Base-by-base conservation (phyloP, 2,888 invertebrate genomes). In the Drosophila colorata region DNA sequence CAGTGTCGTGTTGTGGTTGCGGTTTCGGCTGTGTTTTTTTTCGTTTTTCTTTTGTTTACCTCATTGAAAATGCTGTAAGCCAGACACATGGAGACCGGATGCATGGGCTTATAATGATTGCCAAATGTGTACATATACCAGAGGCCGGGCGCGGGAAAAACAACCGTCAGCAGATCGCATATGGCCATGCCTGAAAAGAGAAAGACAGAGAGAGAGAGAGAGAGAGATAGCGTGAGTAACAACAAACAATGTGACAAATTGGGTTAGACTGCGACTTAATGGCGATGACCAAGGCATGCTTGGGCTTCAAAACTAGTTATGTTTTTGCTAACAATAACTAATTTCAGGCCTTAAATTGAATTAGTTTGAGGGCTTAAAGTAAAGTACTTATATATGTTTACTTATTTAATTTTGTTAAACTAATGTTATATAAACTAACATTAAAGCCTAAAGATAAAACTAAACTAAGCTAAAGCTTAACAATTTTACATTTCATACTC, bases 81-180 rank as follows among this genome's bases (percentile, higher is more conserved):
- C 88, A 96, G 95, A 90, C 98, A 98, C 67, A 96, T 95, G 72
- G 94, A 93, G 6, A 95, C 94, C 4, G 95, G 97, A 89, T 94
- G 95, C 85, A 96, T 92, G 7, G 96, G 96, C 89, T 97, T 96
- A 92, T 95, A 95, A 90, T 97, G 97, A 92, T 97, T 96, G 25
- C 97, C 97, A 79, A 97, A 95, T 0, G 97, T 97, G 93, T 97
- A 98, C 95, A 97, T 97, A 91, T 98, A 97, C 92, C 98, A 95
- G 48, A 98, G 95, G 95, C 97, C 97, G 0, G 98, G 98, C 0
- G 97, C 96, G 0, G 98, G 97, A 90, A 97, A 96, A 55, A 97
- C 94, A 89, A 98, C 95, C 0, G 98, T 98, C 91, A 98, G 95
- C 95, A 98, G 96, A 93, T 98, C 98, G 80, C 97, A 97, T 4